Percentiles rank a stretch among this genome's conserved stretches.
phyloP scores from a whole-genome alignment of 2,113 vertebrate species.

The Malurus elegans region DNA sequence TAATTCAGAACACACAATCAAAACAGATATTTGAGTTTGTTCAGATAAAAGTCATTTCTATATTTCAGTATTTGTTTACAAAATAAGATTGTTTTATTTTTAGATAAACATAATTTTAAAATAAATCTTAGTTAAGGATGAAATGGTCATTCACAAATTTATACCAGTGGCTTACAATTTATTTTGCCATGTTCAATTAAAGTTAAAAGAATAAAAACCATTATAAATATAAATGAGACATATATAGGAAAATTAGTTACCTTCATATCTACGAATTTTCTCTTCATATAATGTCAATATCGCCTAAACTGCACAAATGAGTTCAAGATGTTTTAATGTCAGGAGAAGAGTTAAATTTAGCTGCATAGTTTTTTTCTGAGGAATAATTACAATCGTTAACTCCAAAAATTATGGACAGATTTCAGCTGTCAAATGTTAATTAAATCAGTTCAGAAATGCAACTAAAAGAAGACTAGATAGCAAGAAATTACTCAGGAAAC shows the following conservation, averaged over 20 bases:
- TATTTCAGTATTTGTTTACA: not conserved
- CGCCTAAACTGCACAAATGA: not conserved
- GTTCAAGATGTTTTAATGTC: not conserved
- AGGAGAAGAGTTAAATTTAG: not conserved
- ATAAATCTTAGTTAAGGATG: not conserved
- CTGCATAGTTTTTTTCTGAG: not conserved
- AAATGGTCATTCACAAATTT: not conserved
- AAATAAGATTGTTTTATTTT: not conserved
- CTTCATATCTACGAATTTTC: not conserved
- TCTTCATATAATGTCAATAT: not conserved
- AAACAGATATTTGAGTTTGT: not conserved
- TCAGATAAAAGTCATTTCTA: not conserved
- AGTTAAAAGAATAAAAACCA: not conserved
- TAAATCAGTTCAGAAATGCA: not conserved
- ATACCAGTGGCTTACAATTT: not conserved
- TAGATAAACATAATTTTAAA: not conserved
- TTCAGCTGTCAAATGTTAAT: not conserved
- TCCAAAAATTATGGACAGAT: not conserved
- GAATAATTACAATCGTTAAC: not conserved
- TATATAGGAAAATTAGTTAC: not conserved
- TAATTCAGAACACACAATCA: not conserved
- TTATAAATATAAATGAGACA: not conserved
- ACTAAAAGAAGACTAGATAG: not conserved
- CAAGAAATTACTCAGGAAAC: not conserved
- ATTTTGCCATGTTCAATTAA: not conserved